Evolutionary conservation across 2,797 vertebrate genomes (phyloP).

Genomic region (Premnoplex brunnescens): DNA sequence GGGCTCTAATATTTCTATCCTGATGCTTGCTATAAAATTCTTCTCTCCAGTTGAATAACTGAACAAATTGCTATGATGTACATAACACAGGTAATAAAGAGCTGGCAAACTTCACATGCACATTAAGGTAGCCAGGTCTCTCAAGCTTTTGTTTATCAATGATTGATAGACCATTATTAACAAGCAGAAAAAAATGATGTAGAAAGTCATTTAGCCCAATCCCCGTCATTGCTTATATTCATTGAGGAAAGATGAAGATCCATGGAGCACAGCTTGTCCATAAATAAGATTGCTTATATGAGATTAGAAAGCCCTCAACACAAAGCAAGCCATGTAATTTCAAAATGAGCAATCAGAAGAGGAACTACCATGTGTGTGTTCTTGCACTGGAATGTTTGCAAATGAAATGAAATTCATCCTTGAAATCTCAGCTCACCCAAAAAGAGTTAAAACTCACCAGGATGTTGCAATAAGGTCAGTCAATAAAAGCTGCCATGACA

Average conservation of each 20-base stretch:
- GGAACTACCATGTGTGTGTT: background rate
- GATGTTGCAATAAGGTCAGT: background rate
- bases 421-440: background rate
- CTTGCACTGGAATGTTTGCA: background rate
- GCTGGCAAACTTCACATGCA: background rate
- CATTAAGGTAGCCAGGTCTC: background rate
- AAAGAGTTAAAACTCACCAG: background rate
- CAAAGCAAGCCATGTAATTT: background rate
- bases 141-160: constrained; percentile 4
- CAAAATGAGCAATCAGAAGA: background rate
- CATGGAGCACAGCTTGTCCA: background rate
- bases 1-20: background rate
- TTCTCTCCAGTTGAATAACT: constrained; percentile 4
- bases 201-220: background rate
- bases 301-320: background rate
- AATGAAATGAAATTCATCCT: background rate
- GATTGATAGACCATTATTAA: constrained; percentile 21
- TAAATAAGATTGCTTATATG: background rate
- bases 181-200: background rate
- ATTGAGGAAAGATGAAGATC: background rate
- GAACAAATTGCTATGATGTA: background rate
- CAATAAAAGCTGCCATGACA: background rate
- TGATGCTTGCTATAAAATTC: background rate
- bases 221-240: background rate
- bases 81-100: constrained; percentile 37